Evolutionary conservation across 2,888 invertebrate species (phyloP), one percentile per base, ranked within the genome.

Genomic region (Drepanosiphum platanoidis): DNA sequence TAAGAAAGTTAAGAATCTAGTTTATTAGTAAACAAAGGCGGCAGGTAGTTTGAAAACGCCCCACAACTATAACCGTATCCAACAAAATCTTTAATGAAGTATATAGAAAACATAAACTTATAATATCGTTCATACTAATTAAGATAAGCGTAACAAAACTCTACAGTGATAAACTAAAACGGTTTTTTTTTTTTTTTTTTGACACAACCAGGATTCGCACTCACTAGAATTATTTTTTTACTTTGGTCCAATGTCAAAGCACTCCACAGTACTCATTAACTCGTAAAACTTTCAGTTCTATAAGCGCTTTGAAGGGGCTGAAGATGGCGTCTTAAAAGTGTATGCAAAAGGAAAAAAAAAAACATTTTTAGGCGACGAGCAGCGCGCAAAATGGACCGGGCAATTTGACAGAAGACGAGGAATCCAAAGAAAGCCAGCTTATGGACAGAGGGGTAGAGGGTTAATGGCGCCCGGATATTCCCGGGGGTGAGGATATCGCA

Each of bases 401-500:
- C 64, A 84, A 84, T 84, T 84, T 66, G 9, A n/a, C n/a, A 11
- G 46, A 64, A 27, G 68, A 32, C 13, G 46, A 75, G 42, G 74
- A 32, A 61, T 66, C 46, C 34, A 30, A 58, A 83, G 61, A 83
- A 83, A 83, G 64, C 83, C 46, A 46, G 32, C 46, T 34, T 46
- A 22, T 66, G 34, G 46, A 75, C 7, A 46, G 15, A 18, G 27
- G 83, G 46, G 64, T 34, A 34, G 83, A 66, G 52, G 68, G 84
- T 77, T 84, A 84, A 84, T 77, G 74, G 84, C 66, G 30, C 75
- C 75, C 75, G 75, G 75, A 84, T 75, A 77, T 83, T 74, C 83
- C 75, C 75, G 66, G 22, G 36, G 64, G 75, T 68, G 68, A 84
- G 71, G 58, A 84, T 84, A 75, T 75, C 84, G 84, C 18, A 74